Evolutionary conservation across 2,113 vertebrate genomes (phyloP).

Genomic region (Centropus unirufus): DNA sequence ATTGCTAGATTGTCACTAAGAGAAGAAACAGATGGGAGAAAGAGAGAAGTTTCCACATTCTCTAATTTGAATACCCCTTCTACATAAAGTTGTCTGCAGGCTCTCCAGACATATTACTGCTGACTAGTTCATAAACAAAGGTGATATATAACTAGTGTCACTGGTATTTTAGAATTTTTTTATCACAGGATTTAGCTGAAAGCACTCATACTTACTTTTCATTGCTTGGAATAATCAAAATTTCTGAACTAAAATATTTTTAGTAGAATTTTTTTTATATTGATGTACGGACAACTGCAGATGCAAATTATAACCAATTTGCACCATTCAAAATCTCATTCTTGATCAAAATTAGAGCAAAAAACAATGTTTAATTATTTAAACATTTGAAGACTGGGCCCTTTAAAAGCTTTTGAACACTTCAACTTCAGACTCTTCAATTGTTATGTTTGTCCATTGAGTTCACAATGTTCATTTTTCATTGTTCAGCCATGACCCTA

Average conservation of each 20-base stretch:
- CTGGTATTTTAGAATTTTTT: not conserved
- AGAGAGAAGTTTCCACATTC: not conserved
- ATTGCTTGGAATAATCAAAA: not conserved
- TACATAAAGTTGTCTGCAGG: not conserved
- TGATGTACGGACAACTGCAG: not conserved
- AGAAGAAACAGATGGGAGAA: not conserved
- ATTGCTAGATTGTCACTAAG: not conserved
- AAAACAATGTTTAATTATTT: not conserved
- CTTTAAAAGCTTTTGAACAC: not conserved
- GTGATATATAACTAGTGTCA: not conserved
- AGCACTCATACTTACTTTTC: not conserved
- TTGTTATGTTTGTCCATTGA: not conserved
- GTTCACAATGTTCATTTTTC: not conserved
- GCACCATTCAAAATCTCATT: too few species aligned
- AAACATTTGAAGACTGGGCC: not conserved
- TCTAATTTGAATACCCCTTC: not conserved
- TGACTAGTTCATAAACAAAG: not conserved
- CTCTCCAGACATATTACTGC: not conserved
- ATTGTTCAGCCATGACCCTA: not conserved
- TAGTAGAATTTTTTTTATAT: not conserved
- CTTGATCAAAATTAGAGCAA: too few species aligned
- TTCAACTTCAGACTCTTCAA: not conserved
- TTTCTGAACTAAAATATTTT: too few species aligned
- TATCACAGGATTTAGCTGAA: not conserved
- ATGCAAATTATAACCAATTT: not conserved